Base-by-base conservation (phyloP, 1,140 invertebrate genomes). In the Aphis gossypii region DNA sequence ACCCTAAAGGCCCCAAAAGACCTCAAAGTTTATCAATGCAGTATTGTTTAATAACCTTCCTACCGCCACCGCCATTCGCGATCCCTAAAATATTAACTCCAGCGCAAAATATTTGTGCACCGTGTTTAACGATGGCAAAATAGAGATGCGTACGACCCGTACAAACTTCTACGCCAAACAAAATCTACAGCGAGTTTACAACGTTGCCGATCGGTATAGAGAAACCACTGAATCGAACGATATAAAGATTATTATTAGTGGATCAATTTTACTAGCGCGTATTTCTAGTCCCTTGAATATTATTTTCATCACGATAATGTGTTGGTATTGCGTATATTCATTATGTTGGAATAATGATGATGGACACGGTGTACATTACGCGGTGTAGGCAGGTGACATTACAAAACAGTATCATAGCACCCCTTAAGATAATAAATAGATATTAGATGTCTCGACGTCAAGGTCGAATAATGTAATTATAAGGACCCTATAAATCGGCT, bases 21-120 rank as follows among this genome's bases (percentile, higher is more conserved):
- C 54, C 54, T 60, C 21, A 60, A 90, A 90, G 89, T 90, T 90
- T 90, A 46, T 41, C 35, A 35, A 23, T n/a, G 38, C 41, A 60
- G 38, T 44, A 60, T 90, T 90, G 54, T 90, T 90, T 44, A 54
- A 90, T 60, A 60, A 60, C 54, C 54, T 14, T 60, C 18, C 89
- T 46, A n/a, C 35, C 38, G 82, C 38, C 8, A 51, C 30, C 46
- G 4, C 86, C n/a, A 14, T n/a, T 38, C 48, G 14, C 4, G 7
- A 21, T 38, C n/a, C 38, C 51, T 54, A 56, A 86, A 89, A 56
- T 56, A 89, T 56, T 56, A 89, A 89, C 48, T 41, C 48, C 9
- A 41, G 54, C 25, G 9, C 38, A 54, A 88, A 88, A 88, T 88
- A 35, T 88, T 51, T 54, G n/a, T 41, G 11, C 25, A 6, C 41